phyloP scores from a whole-genome alignment of 2,113 vertebrate genomes.

The Psophia crepitans region DNA sequence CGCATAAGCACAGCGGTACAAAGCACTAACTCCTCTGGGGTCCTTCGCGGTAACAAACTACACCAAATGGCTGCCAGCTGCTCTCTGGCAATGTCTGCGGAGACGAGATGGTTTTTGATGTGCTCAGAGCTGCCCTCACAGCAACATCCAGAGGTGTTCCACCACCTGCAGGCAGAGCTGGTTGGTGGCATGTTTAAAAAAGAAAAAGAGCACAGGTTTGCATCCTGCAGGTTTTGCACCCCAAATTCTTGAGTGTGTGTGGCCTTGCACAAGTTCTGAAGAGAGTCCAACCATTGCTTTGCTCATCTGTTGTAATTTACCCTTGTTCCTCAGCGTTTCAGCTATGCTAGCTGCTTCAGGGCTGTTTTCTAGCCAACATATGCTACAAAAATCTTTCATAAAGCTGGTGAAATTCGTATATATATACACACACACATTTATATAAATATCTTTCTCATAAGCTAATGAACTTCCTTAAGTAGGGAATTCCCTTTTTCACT shows the following conservation, averaged over 20 bases:
- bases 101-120: background rate
- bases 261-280: background rate
- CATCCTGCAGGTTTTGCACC: background rate
- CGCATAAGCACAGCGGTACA: background rate
- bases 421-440: background rate
- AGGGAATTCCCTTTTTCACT: too few species aligned
- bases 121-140: background rate
- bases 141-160: background rate
- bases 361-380: background rate
- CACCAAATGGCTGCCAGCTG: slow-evolving; percentile 18
- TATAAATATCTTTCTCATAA: background rate
- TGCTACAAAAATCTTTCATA: background rate
- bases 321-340: background rate
- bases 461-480: background rate
- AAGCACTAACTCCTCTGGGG: background rate
- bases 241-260: background rate
- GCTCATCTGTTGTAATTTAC: background rate
- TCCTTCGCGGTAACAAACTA: background rate
- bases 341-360: background rate
- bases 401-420: background rate
- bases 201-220: background rate
- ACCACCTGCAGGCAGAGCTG: background rate
- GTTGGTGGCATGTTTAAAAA: fast-evolving
- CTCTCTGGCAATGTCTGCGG: background rate
- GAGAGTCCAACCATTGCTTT: background rate